A percentile compares a stretch with the other conserved stretches of the same genome.
Evolutionary conservation across 2,113 vertebrate species (phyloP).

Genomic region (Willisornis vidua): DNA sequence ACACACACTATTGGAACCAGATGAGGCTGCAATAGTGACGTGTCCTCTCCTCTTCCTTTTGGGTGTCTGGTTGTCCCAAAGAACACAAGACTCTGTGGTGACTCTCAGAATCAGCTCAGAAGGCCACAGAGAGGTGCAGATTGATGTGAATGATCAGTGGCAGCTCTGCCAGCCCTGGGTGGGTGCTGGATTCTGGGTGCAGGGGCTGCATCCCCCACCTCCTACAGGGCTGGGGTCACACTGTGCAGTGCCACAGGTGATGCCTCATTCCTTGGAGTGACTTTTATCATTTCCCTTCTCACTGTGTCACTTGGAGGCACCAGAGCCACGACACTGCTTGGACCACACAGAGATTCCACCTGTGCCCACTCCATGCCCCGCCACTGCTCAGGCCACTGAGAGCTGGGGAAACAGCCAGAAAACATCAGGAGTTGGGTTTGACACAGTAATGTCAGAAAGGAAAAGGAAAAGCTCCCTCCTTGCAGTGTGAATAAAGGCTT

Average conservation of each 20-base stretch:
- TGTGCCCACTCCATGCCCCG: rapidly evolving
- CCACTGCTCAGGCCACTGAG: rapidly evolving
- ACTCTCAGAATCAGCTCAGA: background rate
- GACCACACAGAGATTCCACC: background rate
- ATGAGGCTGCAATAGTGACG: conserved; percentile 20
- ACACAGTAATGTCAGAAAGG: background rate
- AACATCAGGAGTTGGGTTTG: rapidly evolving
- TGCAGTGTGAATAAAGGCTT: rapidly evolving
- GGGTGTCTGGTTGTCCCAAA: conserved; percentile 9
- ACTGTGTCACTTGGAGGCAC: background rate
- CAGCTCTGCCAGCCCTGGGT: background rate
- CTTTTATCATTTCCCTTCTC: background rate
- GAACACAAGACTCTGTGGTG: background rate
- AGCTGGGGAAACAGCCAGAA: background rate
- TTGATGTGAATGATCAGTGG: rapidly evolving
- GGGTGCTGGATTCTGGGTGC: background rate
- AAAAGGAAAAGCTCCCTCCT: background rate
- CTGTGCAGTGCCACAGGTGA: background rate
- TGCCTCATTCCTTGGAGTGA: background rate
- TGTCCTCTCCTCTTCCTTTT: background rate
- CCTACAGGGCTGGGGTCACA: rapidly evolving
- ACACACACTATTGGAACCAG: conserved; percentile 70
- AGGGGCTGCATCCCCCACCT: rapidly evolving
- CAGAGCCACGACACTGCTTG: background rate
- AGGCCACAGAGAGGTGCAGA: background rate